Percentiles rank a stretch among this genome's conserved stretches.
These are phyloP conservation scores for Cebuella pygmaea DNA, from an alignment of 2,797 vertebrate genomes.

Conservation along the genomic window DNA sequence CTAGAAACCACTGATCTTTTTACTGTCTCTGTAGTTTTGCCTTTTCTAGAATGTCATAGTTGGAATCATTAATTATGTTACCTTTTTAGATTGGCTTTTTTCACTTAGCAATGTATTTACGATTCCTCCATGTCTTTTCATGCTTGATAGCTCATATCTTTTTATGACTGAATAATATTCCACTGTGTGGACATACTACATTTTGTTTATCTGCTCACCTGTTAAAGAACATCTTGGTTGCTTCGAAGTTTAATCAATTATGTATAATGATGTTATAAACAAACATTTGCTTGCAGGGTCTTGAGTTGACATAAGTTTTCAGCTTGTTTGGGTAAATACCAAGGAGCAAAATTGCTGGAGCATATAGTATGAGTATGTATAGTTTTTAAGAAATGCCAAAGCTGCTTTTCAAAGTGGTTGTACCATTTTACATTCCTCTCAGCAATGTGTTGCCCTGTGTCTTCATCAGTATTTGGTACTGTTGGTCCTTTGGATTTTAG, in stretches of 20 bases:
- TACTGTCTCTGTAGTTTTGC: neutral
- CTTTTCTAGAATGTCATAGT: slow-evolving; percentile 13
- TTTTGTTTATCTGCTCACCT: neutral
- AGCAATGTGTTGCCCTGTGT: neutral
- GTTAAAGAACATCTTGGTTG: neutral
- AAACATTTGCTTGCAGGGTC: neutral
- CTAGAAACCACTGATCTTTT: neutral
- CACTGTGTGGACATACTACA: neutral
- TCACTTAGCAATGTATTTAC: neutral
- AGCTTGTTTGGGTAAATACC: neutral
- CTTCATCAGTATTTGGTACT: neutral
- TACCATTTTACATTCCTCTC: neutral
- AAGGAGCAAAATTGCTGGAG: neutral
- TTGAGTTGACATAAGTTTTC: neutral
- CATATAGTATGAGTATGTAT: neutral
- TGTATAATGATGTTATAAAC: neutral
- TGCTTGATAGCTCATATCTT: neutral
- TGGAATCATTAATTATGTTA: neutral
- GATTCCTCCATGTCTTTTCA: neutral
- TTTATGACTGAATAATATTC: neutral
- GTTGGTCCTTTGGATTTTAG: neutral
- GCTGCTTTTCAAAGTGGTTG: neutral
- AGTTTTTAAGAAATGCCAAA: neutral
- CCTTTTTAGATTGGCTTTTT: neutral
- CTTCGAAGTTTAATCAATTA: neutral